phyloP scores from a whole-genome alignment of 2,888 invertebrate species.

The Crepidodera aurea region DNA sequence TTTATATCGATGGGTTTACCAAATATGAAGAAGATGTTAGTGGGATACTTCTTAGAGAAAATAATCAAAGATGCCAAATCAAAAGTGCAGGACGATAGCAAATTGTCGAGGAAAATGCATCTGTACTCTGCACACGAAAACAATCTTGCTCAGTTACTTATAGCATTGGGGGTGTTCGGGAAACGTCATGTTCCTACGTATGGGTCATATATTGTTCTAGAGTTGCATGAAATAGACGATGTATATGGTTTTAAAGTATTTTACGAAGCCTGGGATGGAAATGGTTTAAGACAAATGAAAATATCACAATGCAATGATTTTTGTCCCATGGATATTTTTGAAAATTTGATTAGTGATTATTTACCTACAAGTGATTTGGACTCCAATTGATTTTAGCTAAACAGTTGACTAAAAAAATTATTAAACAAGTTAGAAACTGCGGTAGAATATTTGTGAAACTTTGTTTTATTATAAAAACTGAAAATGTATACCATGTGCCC shows the following conservation, averaged over 20 bases:
- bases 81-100: slow-evolving; percentile 39
- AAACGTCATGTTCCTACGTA: slow-evolving; percentile 42
- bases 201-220: slow-evolving; percentile 41
- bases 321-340: slow-evolving; percentile 41
- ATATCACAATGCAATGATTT: slow-evolving; percentile 43
- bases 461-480: too few relatives aligned
- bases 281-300: slow-evolving; percentile 37
- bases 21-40: slow-evolving; percentile 32
- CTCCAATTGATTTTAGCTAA: too few relatives aligned
- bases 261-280: slow-evolving; percentile 42
- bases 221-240: slow-evolving; percentile 40
- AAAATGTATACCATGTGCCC: too few relatives aligned
- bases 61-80: slow-evolving; percentile 41
- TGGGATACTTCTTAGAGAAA: slow-evolving; percentile 45
- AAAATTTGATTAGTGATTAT: slow-evolving; percentile 31
- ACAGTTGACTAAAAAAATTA: too few relatives aligned
- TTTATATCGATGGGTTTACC: slow-evolving; percentile 53
- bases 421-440: too few relatives aligned
- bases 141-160: slow-evolving; percentile 46
- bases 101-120: slow-evolving; percentile 44
- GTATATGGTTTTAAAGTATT: slow-evolving; percentile 46
- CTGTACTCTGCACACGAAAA: slow-evolving; percentile 50
- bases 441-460: too few relatives aligned
- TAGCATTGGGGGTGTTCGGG: slow-evolving; percentile 45
- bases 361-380: slow-evolving; percentile 27